These are phyloP conservation scores for Naja naja DNA, from an alignment of 2,113 vertebrate species.

Conservation along the genomic window DNA sequence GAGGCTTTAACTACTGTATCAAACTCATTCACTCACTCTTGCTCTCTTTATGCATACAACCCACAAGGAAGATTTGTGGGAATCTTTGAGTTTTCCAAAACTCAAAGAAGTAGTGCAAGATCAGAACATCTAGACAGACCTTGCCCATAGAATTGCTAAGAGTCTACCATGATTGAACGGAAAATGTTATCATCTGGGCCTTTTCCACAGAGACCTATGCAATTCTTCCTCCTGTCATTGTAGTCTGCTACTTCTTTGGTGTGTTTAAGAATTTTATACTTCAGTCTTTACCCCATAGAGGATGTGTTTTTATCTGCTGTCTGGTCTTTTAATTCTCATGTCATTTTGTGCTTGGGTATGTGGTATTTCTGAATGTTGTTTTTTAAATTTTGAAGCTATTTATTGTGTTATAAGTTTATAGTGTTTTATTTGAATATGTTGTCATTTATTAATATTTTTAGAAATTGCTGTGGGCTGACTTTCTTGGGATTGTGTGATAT, in stretches of 20 bases:
- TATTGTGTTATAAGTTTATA: not conserved
- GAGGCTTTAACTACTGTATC: too few species aligned
- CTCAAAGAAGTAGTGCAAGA: too few species aligned
- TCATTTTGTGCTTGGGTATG: not conserved
- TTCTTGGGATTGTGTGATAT: not conserved
- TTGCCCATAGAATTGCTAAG: too few species aligned
- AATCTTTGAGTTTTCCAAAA: not conserved
- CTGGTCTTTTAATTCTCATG: not conserved
- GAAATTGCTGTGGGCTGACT: not conserved
- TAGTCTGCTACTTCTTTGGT: not conserved
- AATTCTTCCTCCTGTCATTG: not conserved
- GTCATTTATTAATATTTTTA: not conserved
- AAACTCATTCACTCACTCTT: too few species aligned
- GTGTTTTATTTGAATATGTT: not conserved
- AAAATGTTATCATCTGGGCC: too few species aligned
- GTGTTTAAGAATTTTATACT: not conserved
- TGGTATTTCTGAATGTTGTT: not conserved
- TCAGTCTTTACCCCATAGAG: not conserved
- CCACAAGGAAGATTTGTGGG: not conserved
- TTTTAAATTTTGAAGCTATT: not conserved
- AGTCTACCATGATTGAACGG: too few species aligned
- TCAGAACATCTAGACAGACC: too few species aligned
- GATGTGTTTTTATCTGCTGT: not conserved
- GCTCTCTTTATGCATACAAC: not conserved
- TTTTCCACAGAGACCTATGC: not conserved